Conservation (phyloP, 2,113 vertebrate species). For the Leptocoma aspasia region DNA sequence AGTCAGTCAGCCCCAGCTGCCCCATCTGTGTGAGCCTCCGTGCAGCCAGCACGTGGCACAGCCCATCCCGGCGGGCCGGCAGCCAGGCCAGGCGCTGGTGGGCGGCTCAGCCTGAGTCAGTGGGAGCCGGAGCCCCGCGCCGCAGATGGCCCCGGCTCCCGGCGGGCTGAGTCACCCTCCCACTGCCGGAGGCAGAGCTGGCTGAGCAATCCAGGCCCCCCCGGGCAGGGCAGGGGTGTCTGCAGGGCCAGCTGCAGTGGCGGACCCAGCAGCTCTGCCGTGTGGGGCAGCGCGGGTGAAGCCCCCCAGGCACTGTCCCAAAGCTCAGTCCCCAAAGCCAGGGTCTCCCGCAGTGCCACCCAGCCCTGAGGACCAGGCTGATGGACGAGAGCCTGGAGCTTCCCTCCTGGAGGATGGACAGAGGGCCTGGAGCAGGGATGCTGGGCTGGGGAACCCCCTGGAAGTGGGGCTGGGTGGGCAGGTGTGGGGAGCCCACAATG, state of each 20-base stretch:
- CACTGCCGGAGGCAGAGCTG: neutral
- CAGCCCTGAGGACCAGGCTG: neutral
- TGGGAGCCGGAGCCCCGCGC: neutral
- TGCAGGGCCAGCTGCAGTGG: rapidly evolving
- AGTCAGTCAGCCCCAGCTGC: no score
- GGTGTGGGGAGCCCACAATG: neutral
- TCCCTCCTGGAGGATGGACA: neutral
- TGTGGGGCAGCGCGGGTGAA: rapidly evolving
- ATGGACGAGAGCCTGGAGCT: neutral
- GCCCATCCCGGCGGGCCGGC: neutral
- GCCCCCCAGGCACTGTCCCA: no score
- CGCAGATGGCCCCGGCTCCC: neutral
- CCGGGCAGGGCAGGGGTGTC: neutral
- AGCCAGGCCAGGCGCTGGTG: neutral
- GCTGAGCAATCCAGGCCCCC: neutral
- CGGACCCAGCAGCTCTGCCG: rapidly evolving
- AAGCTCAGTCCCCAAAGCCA: neutral
- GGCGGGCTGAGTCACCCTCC: neutral
- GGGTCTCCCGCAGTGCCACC: rapidly evolving
- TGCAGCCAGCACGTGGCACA: no score
- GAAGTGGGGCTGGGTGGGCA: neutral
- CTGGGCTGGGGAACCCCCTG: neutral
- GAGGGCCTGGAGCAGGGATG: neutral
- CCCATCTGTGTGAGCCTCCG: neutral
- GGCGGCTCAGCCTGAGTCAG: neutral